phyloP scores from a whole-genome alignment of 2,113 vertebrate species.

The Romanogobio albipinnatus region DNA sequence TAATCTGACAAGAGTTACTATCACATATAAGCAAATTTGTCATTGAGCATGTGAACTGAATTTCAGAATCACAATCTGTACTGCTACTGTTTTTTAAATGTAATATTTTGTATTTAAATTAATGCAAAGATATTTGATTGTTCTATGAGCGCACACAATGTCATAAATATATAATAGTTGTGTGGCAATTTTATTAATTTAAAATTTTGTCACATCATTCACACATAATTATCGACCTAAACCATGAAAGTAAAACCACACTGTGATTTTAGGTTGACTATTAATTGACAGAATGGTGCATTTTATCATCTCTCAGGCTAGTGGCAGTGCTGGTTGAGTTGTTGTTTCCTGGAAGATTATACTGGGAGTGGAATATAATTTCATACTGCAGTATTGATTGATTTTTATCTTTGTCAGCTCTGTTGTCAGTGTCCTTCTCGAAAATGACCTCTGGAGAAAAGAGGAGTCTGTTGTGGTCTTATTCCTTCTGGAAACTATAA shows the following conservation, averaged over 20 bases:
- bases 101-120: background rate
- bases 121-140: background rate
- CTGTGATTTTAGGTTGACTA: background rate
- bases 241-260: background rate
- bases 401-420: conserved; percentile 48
- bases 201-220: background rate
- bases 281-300: background rate
- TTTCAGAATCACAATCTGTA: background rate
- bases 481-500: background rate
- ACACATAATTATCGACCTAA: background rate
- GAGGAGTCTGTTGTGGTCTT: conserved; percentile 11
- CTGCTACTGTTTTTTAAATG: background rate
- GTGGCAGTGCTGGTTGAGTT: conserved; percentile 8
- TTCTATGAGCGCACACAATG: background rate
- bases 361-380: conserved; percentile 37
- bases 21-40: too few relatives aligned
- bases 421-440: conserved; percentile 43
- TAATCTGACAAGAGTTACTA: too few relatives aligned
- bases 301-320: conserved; percentile 5
- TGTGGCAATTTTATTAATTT: background rate
- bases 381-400: conserved; percentile 50
- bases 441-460: conserved; percentile 39
- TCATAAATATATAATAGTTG: background rate
- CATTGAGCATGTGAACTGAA: too few relatives aligned
- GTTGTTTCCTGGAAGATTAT: conserved; percentile 44